Conservation (phyloP, 2,797 vertebrate species). For the Phalanger gymnotis region DNA sequence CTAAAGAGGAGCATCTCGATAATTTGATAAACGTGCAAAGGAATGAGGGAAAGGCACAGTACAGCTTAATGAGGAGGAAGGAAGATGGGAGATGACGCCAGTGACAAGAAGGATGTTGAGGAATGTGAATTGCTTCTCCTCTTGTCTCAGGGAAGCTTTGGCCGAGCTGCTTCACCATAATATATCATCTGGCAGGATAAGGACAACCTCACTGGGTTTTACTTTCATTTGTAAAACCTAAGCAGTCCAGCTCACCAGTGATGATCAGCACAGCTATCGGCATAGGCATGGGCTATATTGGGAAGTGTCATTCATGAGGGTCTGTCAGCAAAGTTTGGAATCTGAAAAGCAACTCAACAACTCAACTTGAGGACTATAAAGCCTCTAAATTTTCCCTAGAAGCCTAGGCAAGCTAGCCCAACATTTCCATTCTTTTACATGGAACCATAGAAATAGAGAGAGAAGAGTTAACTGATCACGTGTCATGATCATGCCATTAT, state of each 20-base stretch:
- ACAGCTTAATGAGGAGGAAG: not conserved
- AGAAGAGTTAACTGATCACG: not conserved
- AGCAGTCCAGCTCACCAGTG: constrained; percentile 25
- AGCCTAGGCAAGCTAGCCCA: not conserved
- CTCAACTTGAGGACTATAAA: not conserved
- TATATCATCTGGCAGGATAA: constrained; percentile 19
- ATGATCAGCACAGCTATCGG: constrained; percentile 29
- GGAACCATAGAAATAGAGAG: not conserved
- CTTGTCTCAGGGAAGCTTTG: constrained; percentile 13
- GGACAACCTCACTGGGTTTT: not conserved
- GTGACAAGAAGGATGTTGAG: constrained; percentile 54
- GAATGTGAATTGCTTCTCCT: constrained; percentile 67
- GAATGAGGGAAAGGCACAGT: not conserved
- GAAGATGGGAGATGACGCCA: not conserved
- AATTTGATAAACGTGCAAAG: not conserved
- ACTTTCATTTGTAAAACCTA: constrained; percentile 15
- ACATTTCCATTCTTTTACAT: not conserved
- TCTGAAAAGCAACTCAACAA: not conserved
- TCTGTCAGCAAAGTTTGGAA: constrained; percentile 30
- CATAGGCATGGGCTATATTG: not conserved
- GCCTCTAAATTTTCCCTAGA: not conserved
- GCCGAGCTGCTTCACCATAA: not conserved
- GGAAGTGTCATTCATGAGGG: not conserved
- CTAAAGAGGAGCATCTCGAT: not conserved
- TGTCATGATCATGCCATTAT: not conserved